Base-by-base conservation (phyloP, 2,113 vertebrate species). In the Arothron firmamentum region DNA sequence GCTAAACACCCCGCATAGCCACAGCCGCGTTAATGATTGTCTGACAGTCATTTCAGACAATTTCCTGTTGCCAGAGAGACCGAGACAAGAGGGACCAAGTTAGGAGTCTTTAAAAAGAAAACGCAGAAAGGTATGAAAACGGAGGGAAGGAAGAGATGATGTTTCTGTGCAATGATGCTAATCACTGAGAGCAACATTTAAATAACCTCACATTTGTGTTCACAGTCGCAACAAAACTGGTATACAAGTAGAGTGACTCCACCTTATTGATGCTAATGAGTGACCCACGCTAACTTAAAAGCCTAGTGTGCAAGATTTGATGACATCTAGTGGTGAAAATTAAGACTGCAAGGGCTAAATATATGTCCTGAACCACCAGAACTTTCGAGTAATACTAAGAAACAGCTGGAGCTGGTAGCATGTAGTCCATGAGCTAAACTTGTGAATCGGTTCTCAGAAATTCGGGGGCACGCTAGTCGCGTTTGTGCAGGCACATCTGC, bases 11-110 rank as follows among this genome's bases (percentile, higher is more conserved):
- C 25, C 5, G 23, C 62, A 62, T 52, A 70, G 60, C 51, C 43
- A 62, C 34, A 25, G 21, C 25, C 0, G 54, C 20, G 49, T 72
- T 68, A 67, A 70, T 67, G 62, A 71, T 78, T 80, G 43, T 69
- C 75, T 75, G 38, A 80, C 70, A 70, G 55, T 65, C 56, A 77
- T 82, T 59, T 67, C 53, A 59, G 67, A 72, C 80, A 15, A 59
- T 70, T 74, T 67, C 51, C 48, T 52, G 63, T 78, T 42, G 53
- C 64, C 74, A 62, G 19, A 61, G 16, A 69, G 48, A 59, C 11
- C 5, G 41, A 75, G 72, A 21, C 42, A 41, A 72, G 60, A 78
- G 48, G 53, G 67, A 61, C 56, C 19, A 56, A 56, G 61, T 49
- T 42, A 78, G 74, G 80, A 71, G 69, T 67, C 84, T 59, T 62